These are phyloP conservation scores for Taurulus bubalis DNA, from an alignment of 2,113 vertebrate species.

Conservation along the genomic window DNA sequence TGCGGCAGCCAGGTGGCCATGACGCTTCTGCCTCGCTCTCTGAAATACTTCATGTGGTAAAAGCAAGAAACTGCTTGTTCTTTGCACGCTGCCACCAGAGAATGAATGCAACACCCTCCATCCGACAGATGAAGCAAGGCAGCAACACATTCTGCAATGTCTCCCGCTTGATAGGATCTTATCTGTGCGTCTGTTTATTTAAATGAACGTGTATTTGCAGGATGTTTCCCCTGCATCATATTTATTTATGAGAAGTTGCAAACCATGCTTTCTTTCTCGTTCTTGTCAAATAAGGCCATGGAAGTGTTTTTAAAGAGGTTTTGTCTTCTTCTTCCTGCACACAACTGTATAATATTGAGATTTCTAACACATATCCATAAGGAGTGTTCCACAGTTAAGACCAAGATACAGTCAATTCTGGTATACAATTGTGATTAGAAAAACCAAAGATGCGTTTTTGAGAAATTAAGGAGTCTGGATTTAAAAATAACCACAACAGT, in stretches of 20 bases:
- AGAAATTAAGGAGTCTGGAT: background rate
- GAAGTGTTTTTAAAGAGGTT: background rate
- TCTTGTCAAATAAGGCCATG: background rate
- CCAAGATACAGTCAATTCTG: background rate
- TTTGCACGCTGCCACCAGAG: constrained; percentile 28
- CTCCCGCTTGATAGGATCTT: no score
- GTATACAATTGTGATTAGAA: background rate
- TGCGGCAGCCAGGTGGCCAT: constrained; percentile 7
- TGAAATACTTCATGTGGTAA: constrained; percentile 32
- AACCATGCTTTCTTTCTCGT: background rate
- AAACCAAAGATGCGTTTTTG: background rate
- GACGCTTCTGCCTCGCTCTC: constrained; percentile 13
- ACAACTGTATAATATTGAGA: background rate
- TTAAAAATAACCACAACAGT: constrained; percentile 2
- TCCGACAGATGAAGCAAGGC: background rate
- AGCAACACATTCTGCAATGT: background rate
- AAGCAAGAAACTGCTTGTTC: constrained; percentile 41
- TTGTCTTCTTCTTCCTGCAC: background rate
- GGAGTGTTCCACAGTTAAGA: background rate
- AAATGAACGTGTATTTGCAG: background rate
- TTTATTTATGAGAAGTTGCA: background rate
- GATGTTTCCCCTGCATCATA: background rate
- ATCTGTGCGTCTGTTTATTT: background rate
- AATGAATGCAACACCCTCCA: background rate
- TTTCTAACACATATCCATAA: background rate